Evolutionary conservation across 35 echinoderm and acorn worm species (phyloP).

Genomic region (Diadema setosum): DNA sequence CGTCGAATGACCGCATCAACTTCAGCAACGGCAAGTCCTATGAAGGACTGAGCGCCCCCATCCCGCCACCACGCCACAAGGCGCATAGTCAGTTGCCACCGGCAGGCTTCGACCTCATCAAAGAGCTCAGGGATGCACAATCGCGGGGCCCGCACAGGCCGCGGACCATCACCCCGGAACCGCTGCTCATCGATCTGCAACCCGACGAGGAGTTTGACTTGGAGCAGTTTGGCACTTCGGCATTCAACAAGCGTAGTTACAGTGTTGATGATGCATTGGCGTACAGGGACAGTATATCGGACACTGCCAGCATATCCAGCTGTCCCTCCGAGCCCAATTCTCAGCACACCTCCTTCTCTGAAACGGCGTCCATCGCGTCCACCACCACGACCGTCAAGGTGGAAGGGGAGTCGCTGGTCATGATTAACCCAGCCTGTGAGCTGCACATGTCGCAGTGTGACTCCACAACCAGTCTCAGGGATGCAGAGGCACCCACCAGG

Average conservation of each 20-base stretch:
- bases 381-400: background rate
- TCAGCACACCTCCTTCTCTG: background rate
- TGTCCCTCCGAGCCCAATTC: background rate
- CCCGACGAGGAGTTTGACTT: background rate
- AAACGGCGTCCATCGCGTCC: background rate
- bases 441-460: background rate
- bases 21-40: constrained; percentile 6
- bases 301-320: constrained; percentile 24
- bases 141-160: background rate
- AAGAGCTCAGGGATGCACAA: constrained; percentile 37
- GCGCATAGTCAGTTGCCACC: background rate
- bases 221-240: background rate
- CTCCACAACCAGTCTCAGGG: background rate
- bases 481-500: background rate
- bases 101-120: constrained; percentile 22
- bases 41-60: background rate
- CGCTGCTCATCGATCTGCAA: constrained; percentile 15
- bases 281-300: constrained; percentile 1
- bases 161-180: background rate
- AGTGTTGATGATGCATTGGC: constrained; percentile 42
- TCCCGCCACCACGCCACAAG: constrained; percentile 39
- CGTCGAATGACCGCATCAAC: constrained; percentile 71
- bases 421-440: constrained; percentile 18
- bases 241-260: constrained; percentile 28
- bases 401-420: constrained; percentile 1